These are phyloP conservation scores for Pituophis catenifer DNA, from an alignment of 2,113 vertebrate genomes.

Conservation along the genomic window DNA sequence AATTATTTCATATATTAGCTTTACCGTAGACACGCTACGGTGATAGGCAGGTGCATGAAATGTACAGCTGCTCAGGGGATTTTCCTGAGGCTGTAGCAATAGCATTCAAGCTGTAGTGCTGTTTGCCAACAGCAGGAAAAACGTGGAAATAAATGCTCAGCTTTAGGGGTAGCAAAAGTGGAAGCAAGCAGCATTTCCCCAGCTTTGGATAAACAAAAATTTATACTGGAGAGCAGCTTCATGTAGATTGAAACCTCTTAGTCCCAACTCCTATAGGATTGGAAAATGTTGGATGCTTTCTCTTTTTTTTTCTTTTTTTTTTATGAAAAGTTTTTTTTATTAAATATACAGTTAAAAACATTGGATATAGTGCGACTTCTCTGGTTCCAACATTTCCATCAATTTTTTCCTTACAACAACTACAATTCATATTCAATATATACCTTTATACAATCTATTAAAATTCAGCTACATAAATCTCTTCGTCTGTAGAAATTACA, in stretches of 20 bases:
- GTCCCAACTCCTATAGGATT: background rate
- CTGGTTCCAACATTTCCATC: too few species aligned
- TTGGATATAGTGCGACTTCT: too few species aligned
- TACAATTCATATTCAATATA: too few species aligned
- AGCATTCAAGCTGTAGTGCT: fast-evolving
- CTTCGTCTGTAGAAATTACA: too few species aligned
- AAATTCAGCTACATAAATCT: too few species aligned
- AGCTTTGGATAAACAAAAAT: background rate
- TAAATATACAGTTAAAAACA: too few species aligned
- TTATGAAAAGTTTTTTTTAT: too few species aligned
- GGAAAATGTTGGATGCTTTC: background rate
- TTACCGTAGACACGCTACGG: fast-evolving
- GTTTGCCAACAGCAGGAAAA: background rate
- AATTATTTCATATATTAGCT: background rate
- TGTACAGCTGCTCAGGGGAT: background rate
- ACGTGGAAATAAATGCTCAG: conserved; percentile 1
- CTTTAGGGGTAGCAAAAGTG: background rate
- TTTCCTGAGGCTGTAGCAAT: fast-evolving
- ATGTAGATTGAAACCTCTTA: background rate
- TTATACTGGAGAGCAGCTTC: background rate
- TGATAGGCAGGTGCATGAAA: background rate
- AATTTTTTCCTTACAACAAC: too few species aligned
- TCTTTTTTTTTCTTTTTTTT: background rate
- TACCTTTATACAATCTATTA: too few species aligned
- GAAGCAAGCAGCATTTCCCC: background rate